A percentile compares a stretch with the other conserved stretches of the same genome.
Evolutionary conservation across 2,113 vertebrate genomes (phyloP).

Genomic region (Isichthys henryi): DNA sequence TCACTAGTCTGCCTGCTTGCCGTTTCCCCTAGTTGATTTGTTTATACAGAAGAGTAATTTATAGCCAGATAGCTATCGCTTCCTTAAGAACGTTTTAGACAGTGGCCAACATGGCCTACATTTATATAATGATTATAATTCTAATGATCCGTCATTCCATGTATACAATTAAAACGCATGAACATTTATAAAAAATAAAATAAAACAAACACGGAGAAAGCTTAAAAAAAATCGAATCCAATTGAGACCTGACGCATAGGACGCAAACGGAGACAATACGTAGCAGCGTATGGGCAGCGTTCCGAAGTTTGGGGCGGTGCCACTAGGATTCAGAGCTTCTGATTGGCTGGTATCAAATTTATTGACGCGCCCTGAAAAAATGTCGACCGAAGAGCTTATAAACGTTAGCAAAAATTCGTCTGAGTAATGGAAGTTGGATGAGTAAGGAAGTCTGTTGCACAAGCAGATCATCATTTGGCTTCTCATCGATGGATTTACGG

Average conservation of each 20-base stretch:
- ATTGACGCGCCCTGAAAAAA: slow-evolving; percentile 15
- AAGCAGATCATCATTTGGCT: not conserved
- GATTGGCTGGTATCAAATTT: slow-evolving; percentile 2
- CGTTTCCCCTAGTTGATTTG: slow-evolving; percentile 19
- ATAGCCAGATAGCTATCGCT: slow-evolving; percentile 20
- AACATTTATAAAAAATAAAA: slow-evolving; percentile 23
- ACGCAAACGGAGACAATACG: slow-evolving; percentile 35
- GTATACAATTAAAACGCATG: slow-evolving; percentile 24
- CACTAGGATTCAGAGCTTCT: not conserved
- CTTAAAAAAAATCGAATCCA: slow-evolving; percentile 53
- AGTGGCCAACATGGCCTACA: slow-evolving; percentile 6
- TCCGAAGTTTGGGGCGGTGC: not conserved
- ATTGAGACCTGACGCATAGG: slow-evolving; percentile 58
- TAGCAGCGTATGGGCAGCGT: slow-evolving; percentile 39
- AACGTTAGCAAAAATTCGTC: not conserved
- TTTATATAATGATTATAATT: not conserved
- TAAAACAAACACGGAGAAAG: slow-evolving; percentile 48
- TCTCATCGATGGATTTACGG: not conserved
- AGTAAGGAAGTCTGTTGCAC: not conserved
- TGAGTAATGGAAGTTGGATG: not conserved
- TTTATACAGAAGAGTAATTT: slow-evolving; percentile 22
- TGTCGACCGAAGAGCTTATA: not conserved
- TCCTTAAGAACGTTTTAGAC: slow-evolving; percentile 16
- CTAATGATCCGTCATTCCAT: not conserved
- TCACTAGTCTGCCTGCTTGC: slow-evolving; percentile 8